phyloP scores from a whole-genome alignment of 2,797 vertebrate species.

The Gastrophryne carolinensis region DNA sequence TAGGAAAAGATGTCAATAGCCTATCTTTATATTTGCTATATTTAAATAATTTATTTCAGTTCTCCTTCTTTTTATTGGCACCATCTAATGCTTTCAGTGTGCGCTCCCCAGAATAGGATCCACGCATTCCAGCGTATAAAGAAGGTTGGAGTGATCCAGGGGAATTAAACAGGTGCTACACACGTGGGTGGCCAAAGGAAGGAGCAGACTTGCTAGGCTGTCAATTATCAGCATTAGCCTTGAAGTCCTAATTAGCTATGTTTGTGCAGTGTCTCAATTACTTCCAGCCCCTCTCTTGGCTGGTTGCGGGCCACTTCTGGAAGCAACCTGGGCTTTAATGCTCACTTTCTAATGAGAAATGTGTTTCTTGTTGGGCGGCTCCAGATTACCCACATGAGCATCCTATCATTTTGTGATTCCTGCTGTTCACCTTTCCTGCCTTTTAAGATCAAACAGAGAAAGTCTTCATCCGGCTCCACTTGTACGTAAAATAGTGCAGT shows the following conservation, averaged over 20 bases:
- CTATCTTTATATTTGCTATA: not conserved
- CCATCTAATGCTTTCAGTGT: not conserved
- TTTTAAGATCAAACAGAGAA: constrained; percentile 34
- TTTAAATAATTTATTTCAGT: not conserved
- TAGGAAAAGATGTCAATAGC: not conserved
- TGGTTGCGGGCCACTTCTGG: constrained; percentile 29
- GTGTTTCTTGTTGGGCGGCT: constrained; percentile 20
- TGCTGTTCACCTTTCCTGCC: constrained; percentile 37
- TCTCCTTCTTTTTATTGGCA: not conserved
- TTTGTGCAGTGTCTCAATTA: constrained; percentile 40
- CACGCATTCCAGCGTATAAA: not conserved
- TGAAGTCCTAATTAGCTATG: constrained; percentile 43
- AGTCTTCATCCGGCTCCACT: constrained; percentile 14
- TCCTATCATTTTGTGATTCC: constrained; percentile 33
- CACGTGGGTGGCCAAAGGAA: constrained; percentile 35
- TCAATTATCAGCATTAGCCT: constrained; percentile 42
- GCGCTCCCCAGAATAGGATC: not conserved
- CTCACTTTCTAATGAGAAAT: constrained; percentile 41
- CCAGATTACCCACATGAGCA: constrained; percentile 21
- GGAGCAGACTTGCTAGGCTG: constrained; percentile 8
- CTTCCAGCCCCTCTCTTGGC: constrained; percentile 45
- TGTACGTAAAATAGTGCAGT: not conserved
- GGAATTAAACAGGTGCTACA: constrained; percentile 36
- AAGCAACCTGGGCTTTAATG: constrained; percentile 35
- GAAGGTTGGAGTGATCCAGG: not conserved